phyloP scores from a whole-genome alignment of 2,888 invertebrate species.

The Nomada fucata region DNA sequence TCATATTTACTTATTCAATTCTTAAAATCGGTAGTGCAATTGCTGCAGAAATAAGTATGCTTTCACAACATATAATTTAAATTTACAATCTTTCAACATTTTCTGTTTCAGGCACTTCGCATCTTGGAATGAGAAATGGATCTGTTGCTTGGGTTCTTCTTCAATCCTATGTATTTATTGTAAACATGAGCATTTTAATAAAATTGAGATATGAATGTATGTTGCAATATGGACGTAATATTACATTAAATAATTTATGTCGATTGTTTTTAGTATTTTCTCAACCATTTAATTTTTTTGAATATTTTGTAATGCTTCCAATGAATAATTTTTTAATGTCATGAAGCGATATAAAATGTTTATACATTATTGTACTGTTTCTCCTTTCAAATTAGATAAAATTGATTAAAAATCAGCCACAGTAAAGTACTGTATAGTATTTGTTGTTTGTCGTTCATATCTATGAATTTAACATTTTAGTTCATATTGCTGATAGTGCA shows the following conservation, averaged over 20 bases:
- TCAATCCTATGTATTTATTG: constrained; percentile 56
- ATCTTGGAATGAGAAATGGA: constrained; percentile 38
- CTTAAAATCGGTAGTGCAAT: not conserved
- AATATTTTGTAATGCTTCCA: not conserved
- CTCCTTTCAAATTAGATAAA: no score
- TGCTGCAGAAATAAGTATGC: not conserved
- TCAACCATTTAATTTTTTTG: not conserved
- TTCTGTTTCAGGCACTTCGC: constrained; percentile 49
- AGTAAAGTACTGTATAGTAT: not conserved
- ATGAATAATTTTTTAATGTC: not conserved
- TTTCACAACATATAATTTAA: not conserved
- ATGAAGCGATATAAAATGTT: not conserved
- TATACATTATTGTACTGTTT: not conserved
- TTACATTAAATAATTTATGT: constrained; percentile 26
- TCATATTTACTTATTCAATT: not conserved
- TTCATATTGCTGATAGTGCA: not conserved
- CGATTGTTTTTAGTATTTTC: not conserved
- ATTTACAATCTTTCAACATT: constrained; percentile 38
- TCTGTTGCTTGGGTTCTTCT: constrained; percentile 42
- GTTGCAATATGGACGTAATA: constrained; percentile 11
- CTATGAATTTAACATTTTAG: not conserved
- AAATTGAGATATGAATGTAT: constrained; percentile 58
- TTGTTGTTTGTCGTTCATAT: not conserved
- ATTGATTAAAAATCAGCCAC: no score
- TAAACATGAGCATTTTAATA: constrained; percentile 62